These are phyloP conservation scores for Lepas anatifera DNA, from an alignment of 2,888 invertebrate genomes.

Conservation along the genomic window DNA sequence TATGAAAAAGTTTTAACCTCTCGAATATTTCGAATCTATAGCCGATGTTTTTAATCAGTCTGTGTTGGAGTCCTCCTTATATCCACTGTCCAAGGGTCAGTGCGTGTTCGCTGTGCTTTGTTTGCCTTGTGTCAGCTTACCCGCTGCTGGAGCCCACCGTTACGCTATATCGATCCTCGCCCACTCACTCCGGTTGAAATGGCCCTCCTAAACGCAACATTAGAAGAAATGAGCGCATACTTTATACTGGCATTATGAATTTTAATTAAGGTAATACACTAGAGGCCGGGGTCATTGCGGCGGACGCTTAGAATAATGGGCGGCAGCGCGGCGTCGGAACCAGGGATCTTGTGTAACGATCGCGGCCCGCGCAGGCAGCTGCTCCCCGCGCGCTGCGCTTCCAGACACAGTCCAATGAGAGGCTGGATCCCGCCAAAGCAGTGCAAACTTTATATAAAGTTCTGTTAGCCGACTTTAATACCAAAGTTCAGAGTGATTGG, in stretches of 20 bases:
- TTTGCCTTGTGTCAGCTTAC: not conserved
- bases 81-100: not conserved
- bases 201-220: not conserved
- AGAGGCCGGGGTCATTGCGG: not conserved
- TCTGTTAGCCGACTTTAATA: too few relatives aligned
- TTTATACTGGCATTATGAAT: not conserved
- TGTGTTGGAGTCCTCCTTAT: too few relatives aligned
- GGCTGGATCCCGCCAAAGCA: too few relatives aligned
- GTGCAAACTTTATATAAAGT: too few relatives aligned
- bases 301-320: not conserved
- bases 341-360: too few relatives aligned
- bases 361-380: too few relatives aligned
- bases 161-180: not conserved
- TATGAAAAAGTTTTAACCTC: too few relatives aligned
- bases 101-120: not conserved
- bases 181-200: not conserved
- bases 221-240: constrained; percentile 9
- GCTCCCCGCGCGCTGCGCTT: too few relatives aligned
- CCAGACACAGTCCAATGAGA: too few relatives aligned
- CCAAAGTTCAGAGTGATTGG: too few relatives aligned
- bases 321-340: not conserved
- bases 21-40: too few relatives aligned
- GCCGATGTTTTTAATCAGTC: too few relatives aligned
- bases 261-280: constrained; percentile 6
- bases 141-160: not conserved